Base-by-base conservation (phyloP, 2,888 invertebrate species). In the Agapostemon virescens region DNA sequence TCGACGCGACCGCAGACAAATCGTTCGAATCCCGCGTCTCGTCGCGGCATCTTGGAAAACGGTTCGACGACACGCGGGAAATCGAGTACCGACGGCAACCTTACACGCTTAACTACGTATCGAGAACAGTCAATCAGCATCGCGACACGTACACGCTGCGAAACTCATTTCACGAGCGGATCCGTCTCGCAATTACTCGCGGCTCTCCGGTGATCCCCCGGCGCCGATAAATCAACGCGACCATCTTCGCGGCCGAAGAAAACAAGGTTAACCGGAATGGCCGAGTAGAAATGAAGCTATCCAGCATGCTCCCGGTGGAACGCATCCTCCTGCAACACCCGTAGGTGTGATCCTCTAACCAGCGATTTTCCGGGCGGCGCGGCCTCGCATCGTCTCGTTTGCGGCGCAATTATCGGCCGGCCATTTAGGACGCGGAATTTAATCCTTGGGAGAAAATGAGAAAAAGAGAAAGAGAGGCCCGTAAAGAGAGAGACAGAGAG, bases 401-500 rank as follows among this genome's bases (percentile, higher is more conserved):
- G 61, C 69, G 55, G n/a, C 68, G 72, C 69, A 85, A 85, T 87
- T 87, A 86, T 78, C 82, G 84, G 45, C 68, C 49, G 64, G 80
- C 63, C 76, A 84, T 84, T 86, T 82, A 81, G 75, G 80, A 71
- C 76, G 49, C 33, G 61, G 78, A 84, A 77, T 85, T 85, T 84
- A 84, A 86, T 86, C 74, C 77, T 23, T 13, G 0, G 11, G 23
- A 6, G 15, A 15, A 0, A 3, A 23, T 0, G 11, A 6, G 45
- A n/a, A 13, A 5, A 5, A 6, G 26, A 5, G 55, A 6, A 26
- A 15, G 23, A 2, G 0, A 2, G 2, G 1, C 5, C 1, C 5
- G 7, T 6, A 7, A 7, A 40, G 40, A 40, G 40, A 15, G 13
- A 15, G 15, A 11, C 13, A 40, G 55, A 30, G 40, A 30, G 45